Evolutionary conservation across 1,140 invertebrate genomes (phyloP).

Genomic region (Drosophila bifasciata): DNA sequence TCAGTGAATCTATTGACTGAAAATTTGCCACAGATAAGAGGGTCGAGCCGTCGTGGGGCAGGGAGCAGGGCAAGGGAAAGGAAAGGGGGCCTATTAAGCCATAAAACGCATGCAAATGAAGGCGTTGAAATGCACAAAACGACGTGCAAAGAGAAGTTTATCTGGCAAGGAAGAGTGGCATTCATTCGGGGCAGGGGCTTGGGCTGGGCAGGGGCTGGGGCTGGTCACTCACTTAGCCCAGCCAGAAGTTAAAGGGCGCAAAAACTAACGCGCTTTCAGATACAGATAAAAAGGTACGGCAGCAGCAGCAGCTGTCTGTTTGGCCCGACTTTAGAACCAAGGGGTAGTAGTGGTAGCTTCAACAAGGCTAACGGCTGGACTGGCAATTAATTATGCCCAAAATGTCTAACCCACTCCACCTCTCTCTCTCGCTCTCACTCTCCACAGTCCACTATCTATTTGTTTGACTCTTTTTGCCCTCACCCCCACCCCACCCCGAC

Average conservation of each 20-base stretch:
- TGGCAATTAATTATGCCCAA: conserved; percentile 80
- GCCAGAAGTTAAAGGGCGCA: conserved; percentile 69
- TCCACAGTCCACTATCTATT: neutral
- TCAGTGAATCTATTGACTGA: conserved; percentile 69
- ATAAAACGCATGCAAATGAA: conserved; percentile 83
- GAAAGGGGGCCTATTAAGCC: conserved; percentile 63
- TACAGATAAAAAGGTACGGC: conserved; percentile 45
- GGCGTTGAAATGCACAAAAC: conserved; percentile 79
- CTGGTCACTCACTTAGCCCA: conserved; percentile 38
- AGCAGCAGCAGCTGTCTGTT: conserved; percentile 50
- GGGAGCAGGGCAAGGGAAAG: neutral
- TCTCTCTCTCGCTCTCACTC: conserved; percentile 3
- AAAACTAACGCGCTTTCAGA: conserved; percentile 74
- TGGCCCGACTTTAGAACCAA: conserved; percentile 15
- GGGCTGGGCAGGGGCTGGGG: neutral
- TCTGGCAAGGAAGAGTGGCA: neutral
- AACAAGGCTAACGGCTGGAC: conserved; percentile 71
- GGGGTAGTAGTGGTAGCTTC: conserved; percentile 47
- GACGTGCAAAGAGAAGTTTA: conserved; percentile 24
- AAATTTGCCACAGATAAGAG: conserved; percentile 68
- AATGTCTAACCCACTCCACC: conserved; percentile 48
- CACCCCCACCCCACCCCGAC: neutral
- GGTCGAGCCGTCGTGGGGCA: conserved; percentile 16
- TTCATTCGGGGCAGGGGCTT: neutral
- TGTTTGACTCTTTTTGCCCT: too few species aligned